Evolutionary conservation across 1,140 invertebrate genomes (phyloP).

Genomic region (Gonatopus flavifemur): DNA sequence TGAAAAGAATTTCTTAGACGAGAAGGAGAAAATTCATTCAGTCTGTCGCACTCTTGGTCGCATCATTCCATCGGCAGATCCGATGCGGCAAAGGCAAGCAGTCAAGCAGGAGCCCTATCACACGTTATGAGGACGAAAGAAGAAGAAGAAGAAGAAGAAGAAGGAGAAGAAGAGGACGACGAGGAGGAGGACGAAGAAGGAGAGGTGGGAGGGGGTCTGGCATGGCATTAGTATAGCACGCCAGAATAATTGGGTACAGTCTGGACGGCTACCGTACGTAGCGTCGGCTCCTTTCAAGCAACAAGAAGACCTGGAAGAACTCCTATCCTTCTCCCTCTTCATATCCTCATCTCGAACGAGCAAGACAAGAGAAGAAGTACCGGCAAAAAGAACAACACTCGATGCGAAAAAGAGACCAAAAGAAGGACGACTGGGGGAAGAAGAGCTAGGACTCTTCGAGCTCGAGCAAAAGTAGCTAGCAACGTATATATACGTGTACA

Average conservation of each 20-base stretch:
- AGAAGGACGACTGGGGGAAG: slow-evolving; percentile 29
- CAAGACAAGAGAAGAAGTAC: slow-evolving; percentile 19
- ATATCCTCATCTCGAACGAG: slow-evolving; percentile 14
- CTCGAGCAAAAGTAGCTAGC: too few species aligned
- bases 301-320: slow-evolving; percentile 11
- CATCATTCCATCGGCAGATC: too few species aligned
- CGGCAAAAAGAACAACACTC: slow-evolving; percentile 29
- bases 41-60: too few species aligned
- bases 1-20: too few species aligned
- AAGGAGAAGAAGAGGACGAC: slow-evolving; percentile 7
- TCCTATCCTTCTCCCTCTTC: slow-evolving; percentile 20
- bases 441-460: too few species aligned
- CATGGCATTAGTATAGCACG: slow-evolving; percentile 52
- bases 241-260: slow-evolving; percentile 56
- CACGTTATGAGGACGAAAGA: neutral
- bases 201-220: neutral
- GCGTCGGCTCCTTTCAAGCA: slow-evolving; percentile 48
- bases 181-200: slow-evolving; percentile 1
- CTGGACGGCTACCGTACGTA: slow-evolving; percentile 49
- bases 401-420: slow-evolving; percentile 27
- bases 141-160: neutral
- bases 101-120: too few species aligned
- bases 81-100: too few species aligned
- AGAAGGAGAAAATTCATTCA: too few species aligned
- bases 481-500: too few species aligned